phyloP scores from a whole-genome alignment of 1,140 invertebrate genomes.

The Catajapyx aquilonaris region DNA sequence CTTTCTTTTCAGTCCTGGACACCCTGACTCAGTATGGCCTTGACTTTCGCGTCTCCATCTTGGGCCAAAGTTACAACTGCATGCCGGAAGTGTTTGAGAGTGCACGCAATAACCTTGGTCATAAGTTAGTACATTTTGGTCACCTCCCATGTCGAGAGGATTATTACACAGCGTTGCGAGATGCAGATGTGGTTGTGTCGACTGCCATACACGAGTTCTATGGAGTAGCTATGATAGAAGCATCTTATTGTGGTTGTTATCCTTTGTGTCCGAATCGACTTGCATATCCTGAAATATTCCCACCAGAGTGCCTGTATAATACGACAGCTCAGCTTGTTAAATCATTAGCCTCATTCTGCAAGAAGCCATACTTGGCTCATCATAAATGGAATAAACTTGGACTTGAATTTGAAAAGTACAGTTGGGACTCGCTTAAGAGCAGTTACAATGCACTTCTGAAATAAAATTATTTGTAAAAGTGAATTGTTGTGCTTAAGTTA shows the following conservation, averaged over 20 bases:
- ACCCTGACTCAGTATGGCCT: slow-evolving; percentile 28
- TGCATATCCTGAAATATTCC: slow-evolving; percentile 54
- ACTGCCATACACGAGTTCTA: slow-evolving; percentile 58
- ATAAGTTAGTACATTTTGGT: slow-evolving; percentile 37
- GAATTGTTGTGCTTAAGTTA: too few species aligned
- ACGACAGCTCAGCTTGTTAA: slow-evolving; percentile 29
- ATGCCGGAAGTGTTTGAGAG: slow-evolving; percentile 29
- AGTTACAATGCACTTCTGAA: background rate
- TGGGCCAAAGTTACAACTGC: slow-evolving; percentile 31
- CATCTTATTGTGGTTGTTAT: slow-evolving; percentile 39
- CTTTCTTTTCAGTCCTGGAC: slow-evolving; percentile 34
- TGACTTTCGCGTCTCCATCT: slow-evolving; percentile 36
- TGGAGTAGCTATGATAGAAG: slow-evolving; percentile 53
- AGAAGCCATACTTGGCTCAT: slow-evolving; percentile 15
- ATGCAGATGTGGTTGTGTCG: slow-evolving; percentile 40
- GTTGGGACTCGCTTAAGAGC: background rate
- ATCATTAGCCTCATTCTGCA: slow-evolving; percentile 26
- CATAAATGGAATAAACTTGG: background rate
- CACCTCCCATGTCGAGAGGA: slow-evolving; percentile 29
- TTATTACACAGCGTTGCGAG: slow-evolving; percentile 31
- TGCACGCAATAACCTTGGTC: slow-evolving; percentile 24
- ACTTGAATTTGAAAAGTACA: slow-evolving; percentile 1
- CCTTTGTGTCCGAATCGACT: slow-evolving; percentile 43
- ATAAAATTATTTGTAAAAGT: too few species aligned
- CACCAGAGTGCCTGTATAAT: slow-evolving; percentile 33